A percentile compares a stretch with the other conserved stretches of the same genome.
These are phyloP conservation scores for Tragelaphus imberbis DNA, from an alignment of 2,113 vertebrate species.

Conservation along the genomic window DNA sequence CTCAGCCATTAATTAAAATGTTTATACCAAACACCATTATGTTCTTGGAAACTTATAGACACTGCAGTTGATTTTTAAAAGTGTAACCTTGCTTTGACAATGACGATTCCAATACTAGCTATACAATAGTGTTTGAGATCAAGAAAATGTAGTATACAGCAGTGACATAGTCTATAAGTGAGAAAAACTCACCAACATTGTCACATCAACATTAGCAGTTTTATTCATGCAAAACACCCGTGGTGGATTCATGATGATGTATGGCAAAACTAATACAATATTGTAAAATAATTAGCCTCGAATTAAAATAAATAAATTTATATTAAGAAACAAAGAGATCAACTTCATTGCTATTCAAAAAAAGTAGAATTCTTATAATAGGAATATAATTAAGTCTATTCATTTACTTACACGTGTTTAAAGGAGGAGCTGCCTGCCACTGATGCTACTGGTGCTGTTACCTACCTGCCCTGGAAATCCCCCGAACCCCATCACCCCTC, in stretches of 20 bases:
- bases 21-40: not conserved
- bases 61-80: not conserved
- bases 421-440: not conserved
- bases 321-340: no score
- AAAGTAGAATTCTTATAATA: not conserved
- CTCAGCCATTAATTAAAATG: not conserved
- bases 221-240: not conserved
- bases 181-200: not conserved
- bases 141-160: not conserved
- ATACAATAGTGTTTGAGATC: not conserved
- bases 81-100: not conserved
- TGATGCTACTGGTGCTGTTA: not conserved
- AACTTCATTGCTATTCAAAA: no score
- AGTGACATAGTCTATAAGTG: not conserved
- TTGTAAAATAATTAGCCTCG: no score
- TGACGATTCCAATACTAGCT: not conserved
- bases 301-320: no score
- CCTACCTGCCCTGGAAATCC: fast-evolving
- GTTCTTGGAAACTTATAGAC: not conserved
- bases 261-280: no score
- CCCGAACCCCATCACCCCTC: not conserved
- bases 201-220: not conserved
- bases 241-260: no score
- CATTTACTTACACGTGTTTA: not conserved
- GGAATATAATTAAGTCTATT: not conserved